These are phyloP conservation scores for Cyprinodon tularosa DNA, from an alignment of 2,113 vertebrate genomes.

Conservation along the genomic window DNA sequence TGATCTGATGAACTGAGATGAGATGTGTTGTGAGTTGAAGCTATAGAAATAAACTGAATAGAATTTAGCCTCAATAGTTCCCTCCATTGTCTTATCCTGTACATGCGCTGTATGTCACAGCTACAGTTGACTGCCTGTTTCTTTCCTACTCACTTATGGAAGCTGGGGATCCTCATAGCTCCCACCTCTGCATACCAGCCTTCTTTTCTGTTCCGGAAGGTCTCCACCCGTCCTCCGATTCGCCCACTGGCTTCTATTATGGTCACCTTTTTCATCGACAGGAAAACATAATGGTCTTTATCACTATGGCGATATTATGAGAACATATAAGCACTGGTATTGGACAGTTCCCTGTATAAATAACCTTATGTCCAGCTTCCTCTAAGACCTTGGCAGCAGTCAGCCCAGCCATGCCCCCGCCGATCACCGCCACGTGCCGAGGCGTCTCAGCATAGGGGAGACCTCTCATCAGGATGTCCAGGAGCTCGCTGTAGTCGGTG, in stretches of 20 bases:
- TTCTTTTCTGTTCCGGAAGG: constrained; percentile 78
- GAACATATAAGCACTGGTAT: background rate
- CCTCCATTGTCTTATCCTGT: too few species aligned
- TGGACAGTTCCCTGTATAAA: background rate
- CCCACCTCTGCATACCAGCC: constrained; percentile 87
- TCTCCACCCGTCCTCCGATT: constrained; percentile 84
- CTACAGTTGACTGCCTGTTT: background rate
- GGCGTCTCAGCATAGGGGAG: constrained; percentile 76
- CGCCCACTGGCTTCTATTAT: constrained; percentile 82
- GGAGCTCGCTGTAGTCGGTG: constrained; percentile 80
- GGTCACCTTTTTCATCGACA: constrained; percentile 75
- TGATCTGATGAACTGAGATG: too few species aligned
- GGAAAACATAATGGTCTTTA: background rate
- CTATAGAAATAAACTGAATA: too few species aligned
- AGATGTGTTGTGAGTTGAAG: too few species aligned
- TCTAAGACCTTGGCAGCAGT: constrained; percentile 84
- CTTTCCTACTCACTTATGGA: constrained; percentile 77
- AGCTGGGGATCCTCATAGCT: constrained; percentile 86
- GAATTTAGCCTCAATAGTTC: too few species aligned
- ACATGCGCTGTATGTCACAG: background rate
- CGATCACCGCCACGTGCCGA: constrained; percentile 78
- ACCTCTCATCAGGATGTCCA: constrained; percentile 76
- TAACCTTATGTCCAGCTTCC: constrained; percentile 83
- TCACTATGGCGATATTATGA: background rate
- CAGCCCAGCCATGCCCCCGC: constrained; percentile 84